Evolutionary conservation across 2,797 vertebrate genomes (phyloP), one percentile per base, ranked within the genome.

Genomic region (Rachycentron canadum): DNA sequence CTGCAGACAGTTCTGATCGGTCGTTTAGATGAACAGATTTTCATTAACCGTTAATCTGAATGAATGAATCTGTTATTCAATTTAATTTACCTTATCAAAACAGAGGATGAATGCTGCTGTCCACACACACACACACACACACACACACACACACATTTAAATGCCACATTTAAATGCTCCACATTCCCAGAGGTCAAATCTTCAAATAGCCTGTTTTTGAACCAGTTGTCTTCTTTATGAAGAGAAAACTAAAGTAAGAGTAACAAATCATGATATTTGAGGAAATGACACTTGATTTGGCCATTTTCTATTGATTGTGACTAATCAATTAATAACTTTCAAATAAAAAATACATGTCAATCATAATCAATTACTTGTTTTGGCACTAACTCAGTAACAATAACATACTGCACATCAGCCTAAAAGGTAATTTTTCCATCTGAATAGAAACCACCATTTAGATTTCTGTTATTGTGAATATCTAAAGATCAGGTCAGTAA

Each of bases 401-500:
- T 17, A 3, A 47, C 61, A 40, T 23, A 13, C 34, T 41, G 19
- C 23, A 38, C 32, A 3, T 28, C 34, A n/a, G 45, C 47, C 58
- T 45, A 16, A 63, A 58, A 52, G 19, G 2, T 74, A 32, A 61
- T 52, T 60, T 71, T 23, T 58, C 49, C 38, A 47, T 38, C 43
- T 65, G 30, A 47, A 36, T 79, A 19, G 41, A 13, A 11, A 16
- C 21, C 32, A 32, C 36, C 11, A 43, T 72, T 49, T 21, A 64
- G 32, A 10, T 16, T 32, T 40, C 34, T 30, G 50, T 57, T n/a
- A 47, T 61, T 36, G 21, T 45, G n/a, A 36, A 41, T 52, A 41
- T 58, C 36, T 56, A 62, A 67, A 50, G 41, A 78, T 53, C 43
- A 56, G n/a, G 65, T 55, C 64, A 16, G 40, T 41, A 40, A 45